Evolutionary conservation across 2,797 vertebrate species (phyloP).

Genomic region (Todus mexicanus): DNA sequence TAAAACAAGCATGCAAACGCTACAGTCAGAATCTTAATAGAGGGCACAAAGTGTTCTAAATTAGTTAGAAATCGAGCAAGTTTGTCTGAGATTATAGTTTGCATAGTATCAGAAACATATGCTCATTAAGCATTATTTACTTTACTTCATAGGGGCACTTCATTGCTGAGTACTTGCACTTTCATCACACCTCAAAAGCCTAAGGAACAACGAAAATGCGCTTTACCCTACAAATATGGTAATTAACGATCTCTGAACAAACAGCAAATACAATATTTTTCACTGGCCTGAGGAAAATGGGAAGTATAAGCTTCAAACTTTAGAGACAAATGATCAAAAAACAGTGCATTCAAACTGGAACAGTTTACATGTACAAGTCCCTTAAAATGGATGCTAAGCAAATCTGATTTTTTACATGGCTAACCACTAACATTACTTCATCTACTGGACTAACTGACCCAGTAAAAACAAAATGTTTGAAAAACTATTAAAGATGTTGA

Average conservation of each 20-base stretch:
- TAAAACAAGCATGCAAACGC: conserved; percentile 38
- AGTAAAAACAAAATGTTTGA: conserved; percentile 65
- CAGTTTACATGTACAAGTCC: conserved; percentile 25
- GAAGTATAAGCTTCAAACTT: conserved; percentile 69
- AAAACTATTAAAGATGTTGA: conserved; percentile 73
- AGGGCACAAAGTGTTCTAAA: conserved; percentile 26
- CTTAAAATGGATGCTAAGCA: conserved; percentile 65
- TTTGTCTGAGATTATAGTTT: conserved; percentile 38
- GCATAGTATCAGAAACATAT: conserved; percentile 50
- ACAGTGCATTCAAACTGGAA: conserved; percentile 55
- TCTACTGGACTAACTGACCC: conserved; percentile 43
- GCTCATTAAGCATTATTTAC: conserved; percentile 42
- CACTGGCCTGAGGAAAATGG: conserved; percentile 65
- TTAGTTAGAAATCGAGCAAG: conserved; percentile 33
- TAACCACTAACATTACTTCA: conserved; percentile 32
- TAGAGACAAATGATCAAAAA: conserved; percentile 62
- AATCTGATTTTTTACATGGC: conserved; percentile 29
- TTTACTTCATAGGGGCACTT: conserved; percentile 48
- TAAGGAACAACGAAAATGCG: conserved; percentile 47
- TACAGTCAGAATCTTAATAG: conserved; percentile 42
- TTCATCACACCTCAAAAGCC: conserved; percentile 69
- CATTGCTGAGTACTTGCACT: conserved; percentile 65
- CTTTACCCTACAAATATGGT: conserved; percentile 48
- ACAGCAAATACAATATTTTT: conserved; percentile 54
- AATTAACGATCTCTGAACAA: conserved; percentile 60